phyloP scores from a whole-genome alignment of 2,113 vertebrate genomes.

The Ophthalmolycus amberensis region DNA sequence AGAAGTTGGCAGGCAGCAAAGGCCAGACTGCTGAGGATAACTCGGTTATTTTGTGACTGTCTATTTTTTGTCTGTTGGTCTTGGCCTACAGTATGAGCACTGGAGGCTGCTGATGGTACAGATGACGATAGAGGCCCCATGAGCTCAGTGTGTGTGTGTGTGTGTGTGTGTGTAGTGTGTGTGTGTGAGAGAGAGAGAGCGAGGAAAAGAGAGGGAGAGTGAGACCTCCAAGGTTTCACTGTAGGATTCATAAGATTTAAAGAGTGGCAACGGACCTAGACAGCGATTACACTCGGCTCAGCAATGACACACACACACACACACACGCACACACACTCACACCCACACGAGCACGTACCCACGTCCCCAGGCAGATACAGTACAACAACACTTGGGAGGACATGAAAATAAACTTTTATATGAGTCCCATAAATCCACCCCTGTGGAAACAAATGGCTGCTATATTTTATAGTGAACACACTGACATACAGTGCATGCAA shows the following conservation, averaged over 20 bases:
- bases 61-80: constrained; percentile 77
- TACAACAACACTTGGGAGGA: constrained; percentile 23
- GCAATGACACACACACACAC: constrained; percentile 7
- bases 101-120: constrained; percentile 60
- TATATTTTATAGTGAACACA: constrained; percentile 28
- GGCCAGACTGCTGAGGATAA: constrained; percentile 62
- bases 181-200: constrained; percentile 2
- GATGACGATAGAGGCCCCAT: constrained; percentile 58
- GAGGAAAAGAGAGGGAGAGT: not conserved
- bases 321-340: not conserved
- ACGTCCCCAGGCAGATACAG: constrained; percentile 8
- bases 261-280: constrained; percentile 35
- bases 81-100: constrained; percentile 63
- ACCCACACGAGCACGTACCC: constrained; percentile 7
- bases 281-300: constrained; percentile 32
- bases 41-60: constrained; percentile 69
- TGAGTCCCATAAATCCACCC: constrained; percentile 32
- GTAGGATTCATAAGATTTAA: constrained; percentile 49
- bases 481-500: not conserved
- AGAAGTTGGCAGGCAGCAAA: constrained; percentile 58
- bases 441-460: constrained; percentile 34
- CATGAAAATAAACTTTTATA: constrained; percentile 46
- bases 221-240: constrained; percentile 44
- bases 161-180: constrained; percentile 27
- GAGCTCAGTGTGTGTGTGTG: constrained; percentile 42